Conservation (phyloP, 2,797 vertebrate species). For the Anguilla marmorata region DNA sequence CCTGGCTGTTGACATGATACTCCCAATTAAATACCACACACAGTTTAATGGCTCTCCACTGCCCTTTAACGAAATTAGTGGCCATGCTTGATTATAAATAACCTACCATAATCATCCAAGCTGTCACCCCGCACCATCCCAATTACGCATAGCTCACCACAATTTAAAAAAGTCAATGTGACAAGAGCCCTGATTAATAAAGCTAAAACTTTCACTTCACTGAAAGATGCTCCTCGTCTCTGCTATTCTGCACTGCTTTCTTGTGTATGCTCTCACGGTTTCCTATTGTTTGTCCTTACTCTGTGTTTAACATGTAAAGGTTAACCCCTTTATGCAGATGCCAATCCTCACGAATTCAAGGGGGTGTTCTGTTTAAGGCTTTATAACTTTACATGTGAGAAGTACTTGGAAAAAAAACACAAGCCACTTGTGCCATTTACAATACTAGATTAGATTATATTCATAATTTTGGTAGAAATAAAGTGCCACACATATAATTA, state of each 20-base stretch:
- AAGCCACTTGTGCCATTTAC: no score
- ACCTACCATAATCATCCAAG: constrained; percentile 8
- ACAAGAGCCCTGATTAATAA: not conserved
- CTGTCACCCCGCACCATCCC: constrained; percentile 4
- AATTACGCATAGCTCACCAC: constrained; percentile 1
- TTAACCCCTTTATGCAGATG: no score
- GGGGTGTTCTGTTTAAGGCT: no score
- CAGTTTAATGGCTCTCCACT: constrained; percentile 25
- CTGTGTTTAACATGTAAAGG: not conserved
- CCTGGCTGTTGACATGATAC: constrained; percentile 10
- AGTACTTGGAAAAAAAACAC: no score
- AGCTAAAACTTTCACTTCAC: not conserved
- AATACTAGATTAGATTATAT: no score
- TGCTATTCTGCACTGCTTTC: not conserved
- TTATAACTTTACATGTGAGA: no score
- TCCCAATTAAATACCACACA: constrained; percentile 17
- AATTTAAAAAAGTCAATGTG: not conserved
- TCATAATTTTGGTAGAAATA: no score
- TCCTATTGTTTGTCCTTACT: not conserved
- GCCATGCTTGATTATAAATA: constrained; percentile 4
- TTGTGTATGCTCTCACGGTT: not conserved
- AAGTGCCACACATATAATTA: no score
- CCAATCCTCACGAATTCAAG: no score
- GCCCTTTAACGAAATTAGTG: constrained; percentile 24
- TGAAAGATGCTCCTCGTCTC: not conserved